These are phyloP conservation scores for Dynastes tityus DNA, from an alignment of 2,888 invertebrate genomes.

Conservation along the genomic window DNA sequence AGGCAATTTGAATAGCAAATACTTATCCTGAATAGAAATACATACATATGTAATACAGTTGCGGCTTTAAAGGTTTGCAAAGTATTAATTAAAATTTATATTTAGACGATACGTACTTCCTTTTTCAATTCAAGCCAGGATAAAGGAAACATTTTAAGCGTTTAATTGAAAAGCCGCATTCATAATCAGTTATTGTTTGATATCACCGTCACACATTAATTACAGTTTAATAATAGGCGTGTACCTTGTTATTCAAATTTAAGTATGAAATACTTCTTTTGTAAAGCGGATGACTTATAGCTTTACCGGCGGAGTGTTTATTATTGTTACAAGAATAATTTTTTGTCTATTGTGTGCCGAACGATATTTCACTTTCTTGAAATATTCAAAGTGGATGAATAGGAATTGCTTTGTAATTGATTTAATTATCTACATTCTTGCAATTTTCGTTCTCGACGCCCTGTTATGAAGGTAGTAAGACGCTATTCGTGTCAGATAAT, in stretches of 20 bases:
- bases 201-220: conserved; percentile 25
- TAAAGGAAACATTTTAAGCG: neutral
- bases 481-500: neutral
- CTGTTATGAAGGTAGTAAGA: neutral
- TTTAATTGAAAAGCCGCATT: conserved; percentile 29
- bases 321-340: conserved; percentile 20
- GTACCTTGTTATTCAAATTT: conserved; percentile 36
- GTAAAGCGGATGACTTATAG: conserved; percentile 28
- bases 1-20: conserved; percentile 4
- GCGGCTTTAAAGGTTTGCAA: neutral
- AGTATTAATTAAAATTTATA: conserved; percentile 23
- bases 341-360: conserved; percentile 20
- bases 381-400: neutral
- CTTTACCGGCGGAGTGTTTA: conserved; percentile 17
- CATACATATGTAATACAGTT: neutral
- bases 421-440: neutral
- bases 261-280: conserved; percentile 29
- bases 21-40: neutral
- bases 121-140: neutral
- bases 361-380: conserved; percentile 9
- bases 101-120: conserved; percentile 4
- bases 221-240: conserved; percentile 19
- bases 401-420: neutral
- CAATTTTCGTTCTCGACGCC: neutral
- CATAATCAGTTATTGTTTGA: conserved; percentile 26